These are phyloP conservation scores for Syngnathus acus DNA, from an alignment of 2,797 vertebrate species.

Conservation along the genomic window DNA sequence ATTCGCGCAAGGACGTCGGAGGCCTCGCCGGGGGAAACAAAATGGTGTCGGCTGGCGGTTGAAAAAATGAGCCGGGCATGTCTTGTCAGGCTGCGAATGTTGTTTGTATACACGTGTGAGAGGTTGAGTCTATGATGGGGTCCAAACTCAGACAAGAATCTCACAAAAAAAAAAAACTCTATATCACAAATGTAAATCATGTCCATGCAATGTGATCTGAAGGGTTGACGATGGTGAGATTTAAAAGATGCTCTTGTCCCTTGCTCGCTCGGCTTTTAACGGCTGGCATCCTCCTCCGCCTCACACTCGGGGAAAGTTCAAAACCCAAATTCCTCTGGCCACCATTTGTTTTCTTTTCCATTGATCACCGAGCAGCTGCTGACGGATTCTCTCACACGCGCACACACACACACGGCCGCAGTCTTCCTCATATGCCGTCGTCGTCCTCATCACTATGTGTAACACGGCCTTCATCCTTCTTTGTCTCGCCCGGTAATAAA, in stretches of 20 bases:
- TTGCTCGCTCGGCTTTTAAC: constrained; percentile 25
- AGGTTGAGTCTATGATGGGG: constrained; percentile 58
- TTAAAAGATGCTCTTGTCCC: no score
- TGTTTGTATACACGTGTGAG: no score
- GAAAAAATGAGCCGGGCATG: constrained; percentile 62
- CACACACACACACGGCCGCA: constrained; percentile 12
- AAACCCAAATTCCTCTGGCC: constrained; percentile 60
- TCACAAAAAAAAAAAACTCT: no score
- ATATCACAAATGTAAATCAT: no score
- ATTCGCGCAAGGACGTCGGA: constrained; percentile 60
- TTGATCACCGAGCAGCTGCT: constrained; percentile 64
- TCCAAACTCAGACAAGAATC: background rate
- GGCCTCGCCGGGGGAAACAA: constrained; percentile 39
- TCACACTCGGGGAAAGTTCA: constrained; percentile 44
- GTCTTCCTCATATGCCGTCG: constrained; percentile 20
- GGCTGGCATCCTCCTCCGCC: constrained; percentile 30
- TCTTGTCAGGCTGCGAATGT: no score
- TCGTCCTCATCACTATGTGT: constrained; percentile 21
- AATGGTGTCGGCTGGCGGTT: constrained; percentile 22
- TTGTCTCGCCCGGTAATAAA: constrained; percentile 63
- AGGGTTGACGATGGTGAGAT: no score
- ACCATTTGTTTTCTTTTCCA: constrained; percentile 70
- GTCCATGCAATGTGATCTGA: no score
- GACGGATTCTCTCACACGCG: constrained; percentile 59
- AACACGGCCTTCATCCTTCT: constrained; percentile 38